phyloP scores from a whole-genome alignment of 2,113 vertebrate genomes.

The Puffinus mauretanicus region DNA sequence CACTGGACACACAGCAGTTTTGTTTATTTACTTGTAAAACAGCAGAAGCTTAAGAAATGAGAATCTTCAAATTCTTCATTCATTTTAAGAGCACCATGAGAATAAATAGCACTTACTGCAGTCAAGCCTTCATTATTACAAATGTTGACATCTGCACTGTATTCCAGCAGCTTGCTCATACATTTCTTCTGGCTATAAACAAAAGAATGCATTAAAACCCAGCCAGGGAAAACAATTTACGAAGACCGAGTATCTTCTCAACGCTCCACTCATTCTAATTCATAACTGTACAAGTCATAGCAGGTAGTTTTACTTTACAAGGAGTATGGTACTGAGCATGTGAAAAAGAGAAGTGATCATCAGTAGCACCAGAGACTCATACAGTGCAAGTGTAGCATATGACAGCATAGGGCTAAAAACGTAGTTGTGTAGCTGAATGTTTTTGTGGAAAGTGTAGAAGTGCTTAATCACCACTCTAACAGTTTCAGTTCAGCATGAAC shows the following conservation, averaged over 20 bases:
- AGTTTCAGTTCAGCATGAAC: neutral
- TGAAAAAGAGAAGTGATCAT: neutral
- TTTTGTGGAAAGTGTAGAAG: neutral
- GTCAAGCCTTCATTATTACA: slow-evolving; percentile 99
- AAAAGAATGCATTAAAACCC: slow-evolving; percentile 35
- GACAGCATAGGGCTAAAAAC: neutral
- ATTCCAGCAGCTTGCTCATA: slow-evolving; percentile 95
- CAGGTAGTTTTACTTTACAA: neutral
- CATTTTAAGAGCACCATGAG: neutral
- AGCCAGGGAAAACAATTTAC: neutral
- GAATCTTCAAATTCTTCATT: neutral
- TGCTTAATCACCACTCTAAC: neutral
- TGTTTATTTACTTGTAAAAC: neutral
- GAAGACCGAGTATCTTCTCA: neutral
- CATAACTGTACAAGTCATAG: neutral
- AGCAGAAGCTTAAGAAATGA: neutral
- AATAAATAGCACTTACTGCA: slow-evolving; percentile 84
- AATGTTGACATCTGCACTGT: slow-evolving; percentile 97
- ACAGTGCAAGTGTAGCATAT: neutral
- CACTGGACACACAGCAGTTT: neutral
- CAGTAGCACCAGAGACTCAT: neutral
- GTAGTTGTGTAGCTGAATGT: neutral
- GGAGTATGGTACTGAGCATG: neutral
- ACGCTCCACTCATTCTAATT: neutral
- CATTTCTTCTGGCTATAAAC: slow-evolving; percentile 94